A percentile compares a stretch with the other conserved stretches of the same genome.
Conservation (phyloP, 2,888 invertebrate species). For the Tyria jacobaeae region DNA sequence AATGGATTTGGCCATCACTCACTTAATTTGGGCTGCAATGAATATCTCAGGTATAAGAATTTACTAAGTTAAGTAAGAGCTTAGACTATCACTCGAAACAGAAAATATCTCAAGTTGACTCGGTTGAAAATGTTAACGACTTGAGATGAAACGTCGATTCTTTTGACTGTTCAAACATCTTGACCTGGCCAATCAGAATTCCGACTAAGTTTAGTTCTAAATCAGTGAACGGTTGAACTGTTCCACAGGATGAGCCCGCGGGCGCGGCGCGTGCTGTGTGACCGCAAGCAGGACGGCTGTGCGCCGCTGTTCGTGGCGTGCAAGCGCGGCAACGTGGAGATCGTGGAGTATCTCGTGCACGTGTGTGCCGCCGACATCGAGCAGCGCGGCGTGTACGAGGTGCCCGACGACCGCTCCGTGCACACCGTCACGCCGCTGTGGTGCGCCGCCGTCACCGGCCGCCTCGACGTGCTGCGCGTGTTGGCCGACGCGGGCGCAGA, state of each 20-base stretch:
- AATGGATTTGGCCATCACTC: no score
- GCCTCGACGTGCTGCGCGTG: slow-evolving; percentile 91
- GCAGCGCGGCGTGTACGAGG: slow-evolving; percentile 93
- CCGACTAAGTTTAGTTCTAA: no score
- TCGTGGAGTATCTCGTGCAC: slow-evolving; percentile 94
- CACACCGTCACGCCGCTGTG: slow-evolving; percentile 96
- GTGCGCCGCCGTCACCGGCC: slow-evolving; percentile 96
- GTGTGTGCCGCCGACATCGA: slow-evolving; percentile 94
- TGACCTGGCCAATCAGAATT: no score
- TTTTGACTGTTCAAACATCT: no score
- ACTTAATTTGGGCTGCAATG: no score
- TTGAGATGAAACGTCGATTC: no score
- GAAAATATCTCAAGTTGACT: no score
- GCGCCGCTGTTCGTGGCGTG: slow-evolving; percentile 93
- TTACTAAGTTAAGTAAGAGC: no score
- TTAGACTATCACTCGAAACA: no score
- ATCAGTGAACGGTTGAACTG: no score
- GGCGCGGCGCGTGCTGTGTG: slow-evolving; percentile 89
- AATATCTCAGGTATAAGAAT: no score
- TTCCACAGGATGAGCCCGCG: slow-evolving; percentile 83
- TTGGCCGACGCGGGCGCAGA: slow-evolving; percentile 93
- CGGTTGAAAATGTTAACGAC: no score
- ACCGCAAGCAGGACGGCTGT: slow-evolving; percentile 91
- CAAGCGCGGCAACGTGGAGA: slow-evolving; percentile 92
- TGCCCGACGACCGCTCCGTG: slow-evolving; percentile 91